phyloP scores from a whole-genome alignment of 2,113 vertebrate species.

The Chamaetylas fuelleborni region DNA sequence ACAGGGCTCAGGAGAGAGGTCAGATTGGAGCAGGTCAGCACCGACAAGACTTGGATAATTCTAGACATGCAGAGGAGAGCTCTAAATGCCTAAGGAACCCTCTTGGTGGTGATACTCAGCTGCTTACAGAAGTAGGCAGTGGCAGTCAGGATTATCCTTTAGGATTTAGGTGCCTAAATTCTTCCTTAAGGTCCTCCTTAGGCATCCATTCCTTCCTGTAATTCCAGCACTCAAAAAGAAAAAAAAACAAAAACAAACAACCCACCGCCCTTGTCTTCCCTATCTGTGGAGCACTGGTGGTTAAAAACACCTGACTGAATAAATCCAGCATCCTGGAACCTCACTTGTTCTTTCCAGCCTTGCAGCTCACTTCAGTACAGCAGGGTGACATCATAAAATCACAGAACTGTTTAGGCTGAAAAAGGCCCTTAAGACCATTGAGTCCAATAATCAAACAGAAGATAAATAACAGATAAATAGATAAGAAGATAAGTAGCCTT shows the following conservation, averaged over 20 bases:
- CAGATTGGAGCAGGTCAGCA: slow-evolving; percentile 36
- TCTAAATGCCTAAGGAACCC: slow-evolving; percentile 37
- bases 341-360: background rate
- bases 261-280: background rate
- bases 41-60: slow-evolving; percentile 25
- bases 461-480: background rate
- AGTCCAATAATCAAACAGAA: background rate
- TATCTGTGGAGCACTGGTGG: background rate
- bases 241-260: background rate
- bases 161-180: slow-evolving; percentile 27
- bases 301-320: background rate
- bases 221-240: background rate
- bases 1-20: slow-evolving; percentile 38
- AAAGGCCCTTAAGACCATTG: background rate
- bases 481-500: background rate
- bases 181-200: background rate
- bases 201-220: background rate
- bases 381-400: background rate
- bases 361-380: background rate
- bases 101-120: slow-evolving; percentile 48
- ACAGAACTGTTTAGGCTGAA: background rate
- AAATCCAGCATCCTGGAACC: background rate
- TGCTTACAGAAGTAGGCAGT: background rate
- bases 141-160: slow-evolving; percentile 31
- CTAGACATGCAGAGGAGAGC: background rate